Base-by-base conservation (phyloP, 1,140 invertebrate genomes). In the Mactra quadrangularis region DNA sequence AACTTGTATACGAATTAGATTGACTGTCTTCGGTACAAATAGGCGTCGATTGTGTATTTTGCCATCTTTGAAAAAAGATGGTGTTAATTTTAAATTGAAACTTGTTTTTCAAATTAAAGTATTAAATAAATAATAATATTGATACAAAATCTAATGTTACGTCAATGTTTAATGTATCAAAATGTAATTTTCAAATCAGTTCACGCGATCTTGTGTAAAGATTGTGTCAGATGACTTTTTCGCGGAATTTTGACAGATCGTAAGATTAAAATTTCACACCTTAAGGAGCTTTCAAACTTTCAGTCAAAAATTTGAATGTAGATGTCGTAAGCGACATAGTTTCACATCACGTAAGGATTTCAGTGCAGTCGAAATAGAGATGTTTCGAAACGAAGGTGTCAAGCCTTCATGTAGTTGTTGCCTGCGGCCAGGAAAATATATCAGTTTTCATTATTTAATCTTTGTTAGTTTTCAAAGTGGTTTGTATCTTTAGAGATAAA, bases 361-460 rank as follows among this genome's bases (percentile, higher is more conserved):
- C 25, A 45, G 74, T 76, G 74, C 74, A 60, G 22, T 22, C 25
- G 45, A 76, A 76, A 76, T 76, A 41, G 62, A 76, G 74, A 76
- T 50, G 59, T 76, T 47, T 13, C 62, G 62, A 3, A 25, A 35
- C n/a, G 62, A 62, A 62, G 57, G 74, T 76, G 74, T 76, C 74
- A 76, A 76, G 31, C 47, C 41, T 62, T 76, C 74, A 19, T 41
- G 38, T 29, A 47, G 57, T 62, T 22, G 47, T 59, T 31, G 27
- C 76, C 76, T 62, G n/a, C 1, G 62, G 76, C 53, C 6, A 15
- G 33, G 31, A 31, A 52, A 33, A 3, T 22, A 55, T 45, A 78
- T 78, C 76, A 78, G 76, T 59, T 78, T 78, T 78, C 76, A 68
- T 78, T 78, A 66, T 78, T 78, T 78, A 78, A 78, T 78, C 76